Conservation (phyloP, 2,888 invertebrate species). For the Drosophila neonasuta region DNA sequence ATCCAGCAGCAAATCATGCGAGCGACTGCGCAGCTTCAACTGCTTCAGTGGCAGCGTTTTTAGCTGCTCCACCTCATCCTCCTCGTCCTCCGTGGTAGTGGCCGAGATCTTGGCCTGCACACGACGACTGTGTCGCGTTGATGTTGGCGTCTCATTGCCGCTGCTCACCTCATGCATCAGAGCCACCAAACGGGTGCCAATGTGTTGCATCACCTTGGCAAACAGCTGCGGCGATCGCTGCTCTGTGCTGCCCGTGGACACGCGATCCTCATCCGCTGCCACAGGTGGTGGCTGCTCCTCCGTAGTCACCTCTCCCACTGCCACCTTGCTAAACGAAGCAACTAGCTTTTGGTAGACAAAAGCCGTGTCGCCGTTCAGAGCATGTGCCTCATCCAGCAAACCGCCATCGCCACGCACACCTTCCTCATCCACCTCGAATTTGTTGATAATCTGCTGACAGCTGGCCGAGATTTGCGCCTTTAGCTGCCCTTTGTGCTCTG, state of each 20-base stretch:
- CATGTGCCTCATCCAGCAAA: conserved; percentile 83
- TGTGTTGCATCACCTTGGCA: conserved; percentile 96
- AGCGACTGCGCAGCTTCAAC: conserved; percentile 85
- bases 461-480: conserved; percentile 94
- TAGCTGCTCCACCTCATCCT: conserved; percentile 79
- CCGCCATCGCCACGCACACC: conserved; percentile 84
- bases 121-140: conserved; percentile 82
- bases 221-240: conserved; percentile 91
- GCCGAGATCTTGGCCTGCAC: conserved; percentile 84
- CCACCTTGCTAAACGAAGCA: conserved; percentile 91
- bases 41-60: conserved; percentile 63
- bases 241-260: conserved; percentile 79
- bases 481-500: conserved; percentile 86
- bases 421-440: conserved; percentile 88
- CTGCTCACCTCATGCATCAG: conserved; percentile 96
- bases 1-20: conserved; percentile 90
- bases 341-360: conserved; percentile 94
- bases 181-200: conserved; percentile 92
- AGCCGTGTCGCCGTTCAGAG: conserved; percentile 88
- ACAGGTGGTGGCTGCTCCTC: conserved; percentile 51
- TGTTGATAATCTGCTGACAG: conserved; percentile 93
- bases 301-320: conserved; percentile 82
- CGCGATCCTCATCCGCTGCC: conserved; percentile 80
- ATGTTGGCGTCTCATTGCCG: conserved; percentile 83
- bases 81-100: conserved; percentile 81